Evolutionary conservation across 2,888 invertebrate genomes (phyloP).

Genomic region (Lasioglossum marginatum): DNA sequence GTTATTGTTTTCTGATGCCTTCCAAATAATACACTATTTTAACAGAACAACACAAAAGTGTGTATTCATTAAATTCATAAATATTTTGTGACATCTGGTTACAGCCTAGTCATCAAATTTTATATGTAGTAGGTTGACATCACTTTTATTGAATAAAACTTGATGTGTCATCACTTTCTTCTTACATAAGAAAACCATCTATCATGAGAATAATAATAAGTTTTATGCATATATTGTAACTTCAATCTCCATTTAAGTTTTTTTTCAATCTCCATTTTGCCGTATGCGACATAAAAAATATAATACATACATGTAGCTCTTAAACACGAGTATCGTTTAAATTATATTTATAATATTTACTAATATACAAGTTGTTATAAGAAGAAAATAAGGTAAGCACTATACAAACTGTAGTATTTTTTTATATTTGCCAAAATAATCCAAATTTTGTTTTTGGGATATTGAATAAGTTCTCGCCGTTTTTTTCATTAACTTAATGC

Average conservation of each 20-base stretch:
- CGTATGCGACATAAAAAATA: conserved; percentile 1
- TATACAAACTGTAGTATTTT: neutral
- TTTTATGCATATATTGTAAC: neutral
- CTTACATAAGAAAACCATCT: neutral
- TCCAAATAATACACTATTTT: conserved; percentile 21
- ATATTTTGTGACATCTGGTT: conserved; percentile 19
- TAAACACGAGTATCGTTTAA: neutral
- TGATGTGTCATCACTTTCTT: neutral
- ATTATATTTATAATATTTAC: conserved; percentile 1
- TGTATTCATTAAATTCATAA: conserved; percentile 20
- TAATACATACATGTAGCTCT: conserved; percentile 23
- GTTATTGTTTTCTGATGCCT: conserved; percentile 24
- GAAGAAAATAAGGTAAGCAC: neutral
- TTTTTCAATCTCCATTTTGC: conserved; percentile 1
- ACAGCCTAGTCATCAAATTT: conserved; percentile 39
- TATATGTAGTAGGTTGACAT: neutral
- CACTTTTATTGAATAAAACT: conserved; percentile 18
- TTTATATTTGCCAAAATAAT: neutral
- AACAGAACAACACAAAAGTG: neutral
- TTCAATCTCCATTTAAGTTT: conserved; percentile 7
- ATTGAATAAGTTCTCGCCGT: too few species aligned
- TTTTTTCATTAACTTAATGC: too few species aligned
- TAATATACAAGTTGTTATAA: neutral
- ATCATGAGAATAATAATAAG: neutral
- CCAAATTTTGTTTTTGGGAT: neutral